phyloP scores from a whole-genome alignment of 2,888 invertebrate species.

The Pecten maximus region DNA sequence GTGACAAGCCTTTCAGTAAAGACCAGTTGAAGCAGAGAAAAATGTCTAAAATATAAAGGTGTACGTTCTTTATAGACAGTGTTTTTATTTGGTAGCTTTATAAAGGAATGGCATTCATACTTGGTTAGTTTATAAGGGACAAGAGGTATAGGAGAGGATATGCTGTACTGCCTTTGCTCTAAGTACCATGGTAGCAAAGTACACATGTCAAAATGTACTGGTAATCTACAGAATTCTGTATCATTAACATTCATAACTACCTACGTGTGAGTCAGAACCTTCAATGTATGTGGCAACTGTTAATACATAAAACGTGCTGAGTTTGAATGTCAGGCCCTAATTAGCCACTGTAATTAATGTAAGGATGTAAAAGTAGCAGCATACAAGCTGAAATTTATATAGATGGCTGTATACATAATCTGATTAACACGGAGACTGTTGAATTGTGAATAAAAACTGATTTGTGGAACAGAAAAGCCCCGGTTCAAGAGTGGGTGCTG shows the following conservation, averaged over 20 bases:
- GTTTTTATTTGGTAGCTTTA: no score
- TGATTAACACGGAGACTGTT: neutral
- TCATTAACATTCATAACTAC: constrained; percentile 21
- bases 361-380: neutral
- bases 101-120: no score
- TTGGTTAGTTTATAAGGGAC: no score
- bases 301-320: neutral
- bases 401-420: neutral
- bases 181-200: neutral
- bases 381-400: neutral
- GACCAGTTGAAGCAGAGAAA: no score
- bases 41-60: no score
- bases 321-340: constrained; percentile 25
- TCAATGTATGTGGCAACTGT: neutral
- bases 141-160: no score
- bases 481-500: no score
- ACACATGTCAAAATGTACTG: neutral
- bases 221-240: constrained; percentile 12
- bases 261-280: neutral
- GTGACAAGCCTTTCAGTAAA: no score
- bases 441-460: neutral
- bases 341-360: constrained; percentile 22
- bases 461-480: neutral
- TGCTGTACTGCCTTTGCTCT: neutral
- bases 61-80: no score